phyloP scores from a whole-genome alignment of 2,113 vertebrate genomes.

The Cottus gobio region DNA sequence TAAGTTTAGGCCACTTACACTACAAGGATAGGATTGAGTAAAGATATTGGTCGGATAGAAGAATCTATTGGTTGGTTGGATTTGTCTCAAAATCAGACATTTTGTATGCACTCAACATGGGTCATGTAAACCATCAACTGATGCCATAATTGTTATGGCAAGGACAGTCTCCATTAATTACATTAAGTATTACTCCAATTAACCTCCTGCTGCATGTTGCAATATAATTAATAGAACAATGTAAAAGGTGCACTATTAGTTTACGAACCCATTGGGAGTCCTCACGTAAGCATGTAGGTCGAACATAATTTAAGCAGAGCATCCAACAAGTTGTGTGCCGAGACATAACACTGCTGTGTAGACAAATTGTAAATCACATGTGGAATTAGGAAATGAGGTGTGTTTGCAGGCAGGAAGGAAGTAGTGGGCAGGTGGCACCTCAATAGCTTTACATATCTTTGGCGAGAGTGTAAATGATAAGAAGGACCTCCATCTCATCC shows the following conservation, averaged over 20 bases:
- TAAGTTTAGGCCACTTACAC: background rate
- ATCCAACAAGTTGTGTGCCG: slow-evolving; percentile 8
- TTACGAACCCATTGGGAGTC: slow-evolving; percentile 16
- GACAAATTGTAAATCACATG: too few species aligned
- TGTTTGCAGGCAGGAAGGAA: slow-evolving; percentile 21
- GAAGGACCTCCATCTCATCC: slow-evolving; percentile 36
- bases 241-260: slow-evolving; percentile 25
- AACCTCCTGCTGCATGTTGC: slow-evolving; percentile 30
- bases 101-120: background rate
- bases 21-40: background rate
- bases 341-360: too few species aligned
- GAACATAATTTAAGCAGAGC: slow-evolving; percentile 16
- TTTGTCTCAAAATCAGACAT: background rate
- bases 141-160: background rate
- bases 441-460: slow-evolving; percentile 43
- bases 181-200: slow-evolving; percentile 14
- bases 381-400: slow-evolving; percentile 18
- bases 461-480: slow-evolving; percentile 40
- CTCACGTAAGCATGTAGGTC: background rate
- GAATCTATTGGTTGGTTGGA: too few species aligned
- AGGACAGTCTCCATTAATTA: slow-evolving; percentile 13
- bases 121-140: background rate
- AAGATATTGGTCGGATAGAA: background rate
- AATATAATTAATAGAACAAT: slow-evolving; percentile 1
- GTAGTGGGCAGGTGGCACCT: slow-evolving; percentile 37